phyloP scores from a whole-genome alignment of 2,113 vertebrate genomes.

The Phaethon lepturus region DNA sequence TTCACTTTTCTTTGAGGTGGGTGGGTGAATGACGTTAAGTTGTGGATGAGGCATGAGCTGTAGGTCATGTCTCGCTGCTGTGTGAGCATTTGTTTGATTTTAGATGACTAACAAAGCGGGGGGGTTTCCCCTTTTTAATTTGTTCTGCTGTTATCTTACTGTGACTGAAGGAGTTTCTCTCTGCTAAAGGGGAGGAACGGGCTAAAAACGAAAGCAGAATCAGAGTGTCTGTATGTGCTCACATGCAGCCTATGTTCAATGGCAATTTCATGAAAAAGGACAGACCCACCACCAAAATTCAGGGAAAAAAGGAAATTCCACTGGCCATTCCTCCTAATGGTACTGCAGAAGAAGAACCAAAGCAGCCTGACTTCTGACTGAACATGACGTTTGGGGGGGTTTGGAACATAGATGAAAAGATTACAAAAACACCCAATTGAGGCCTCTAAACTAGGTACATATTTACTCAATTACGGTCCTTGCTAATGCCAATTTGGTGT shows the following conservation, averaged over 20 bases:
- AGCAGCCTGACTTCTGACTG: background rate
- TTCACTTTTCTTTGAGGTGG: background rate
- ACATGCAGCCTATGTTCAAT: rapidly evolving
- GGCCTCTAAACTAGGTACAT: background rate
- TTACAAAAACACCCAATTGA: background rate
- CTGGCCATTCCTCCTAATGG: background rate
- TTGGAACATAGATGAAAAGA: background rate
- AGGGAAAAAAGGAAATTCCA: background rate
- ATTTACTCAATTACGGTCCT: background rate
- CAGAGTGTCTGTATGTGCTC: background rate
- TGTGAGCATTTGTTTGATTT: background rate
- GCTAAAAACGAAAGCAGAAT: background rate
- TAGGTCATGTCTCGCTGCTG: background rate
- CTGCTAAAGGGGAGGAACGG: background rate
- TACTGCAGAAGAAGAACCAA: background rate
- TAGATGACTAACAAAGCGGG: background rate
- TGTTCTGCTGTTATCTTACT: background rate
- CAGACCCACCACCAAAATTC: background rate
- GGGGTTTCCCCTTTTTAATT: background rate
- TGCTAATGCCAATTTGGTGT: background rate
- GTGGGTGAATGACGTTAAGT: background rate
- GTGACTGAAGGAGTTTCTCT: background rate
- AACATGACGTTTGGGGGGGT: rapidly evolving
- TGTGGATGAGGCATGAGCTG: background rate
- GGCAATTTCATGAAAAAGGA: background rate